Evolutionary conservation across 1,140 invertebrate species (phyloP).

Genomic region (Adoxophyes honmai): DNA sequence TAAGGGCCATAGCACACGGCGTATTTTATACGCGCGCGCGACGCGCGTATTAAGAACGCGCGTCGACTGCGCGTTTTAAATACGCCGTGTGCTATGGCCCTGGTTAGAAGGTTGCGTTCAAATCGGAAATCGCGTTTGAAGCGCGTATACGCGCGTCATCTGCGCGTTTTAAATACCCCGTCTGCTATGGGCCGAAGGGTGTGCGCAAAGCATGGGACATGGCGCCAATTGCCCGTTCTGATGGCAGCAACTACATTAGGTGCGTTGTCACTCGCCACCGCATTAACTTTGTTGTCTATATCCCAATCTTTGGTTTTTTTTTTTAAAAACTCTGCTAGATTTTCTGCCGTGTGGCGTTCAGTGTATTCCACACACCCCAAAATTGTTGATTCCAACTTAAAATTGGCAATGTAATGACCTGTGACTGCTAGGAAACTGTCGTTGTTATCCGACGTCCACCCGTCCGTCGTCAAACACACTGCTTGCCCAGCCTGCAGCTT

Average conservation of each 20-base stretch:
- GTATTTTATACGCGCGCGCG: no score
- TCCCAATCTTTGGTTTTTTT: background rate
- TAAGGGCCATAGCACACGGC: no score
- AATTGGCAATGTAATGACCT: background rate
- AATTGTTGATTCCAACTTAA: background rate
- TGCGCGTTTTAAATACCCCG: no score
- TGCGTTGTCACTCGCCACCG: constrained; percentile 14
- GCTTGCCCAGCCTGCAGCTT: background rate
- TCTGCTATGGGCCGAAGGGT: no score
- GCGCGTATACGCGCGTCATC: no score
- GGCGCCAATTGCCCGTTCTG: background rate
- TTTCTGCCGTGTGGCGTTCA: constrained; percentile 8
- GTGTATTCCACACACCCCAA: background rate
- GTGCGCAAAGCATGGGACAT: constrained; percentile 20
- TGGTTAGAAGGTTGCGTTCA: no score
- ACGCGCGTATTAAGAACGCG: no score
- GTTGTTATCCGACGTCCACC: background rate
- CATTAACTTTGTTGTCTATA: background rate
- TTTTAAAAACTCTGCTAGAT: constrained; percentile 7
- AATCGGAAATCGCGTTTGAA: no score
- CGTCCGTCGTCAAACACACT: constrained; percentile 3
- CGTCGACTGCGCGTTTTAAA: no score
- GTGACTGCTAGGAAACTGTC: constrained; percentile 1
- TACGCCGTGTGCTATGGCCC: no score
- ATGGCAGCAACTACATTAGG: constrained; percentile 4